These are phyloP conservation scores for Varanus salvator DNA, from an alignment of 2,113 vertebrate species.

Conservation along the genomic window DNA sequence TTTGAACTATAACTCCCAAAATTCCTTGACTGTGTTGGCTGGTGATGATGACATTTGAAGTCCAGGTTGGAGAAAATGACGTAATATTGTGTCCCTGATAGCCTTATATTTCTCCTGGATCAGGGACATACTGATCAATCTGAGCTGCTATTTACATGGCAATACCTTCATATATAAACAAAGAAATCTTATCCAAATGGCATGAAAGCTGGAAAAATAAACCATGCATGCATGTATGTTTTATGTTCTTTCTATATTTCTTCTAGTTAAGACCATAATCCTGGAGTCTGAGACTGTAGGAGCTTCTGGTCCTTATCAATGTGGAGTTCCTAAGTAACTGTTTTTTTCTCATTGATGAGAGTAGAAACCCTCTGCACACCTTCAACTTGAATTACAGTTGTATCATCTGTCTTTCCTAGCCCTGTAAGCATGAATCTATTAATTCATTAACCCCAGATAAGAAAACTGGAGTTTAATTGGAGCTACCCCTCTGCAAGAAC, in stretches of 20 bases:
- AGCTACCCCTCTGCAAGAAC: neutral
- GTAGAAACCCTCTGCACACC: neutral
- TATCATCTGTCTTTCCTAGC: neutral
- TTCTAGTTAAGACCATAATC: neutral
- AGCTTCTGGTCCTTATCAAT: neutral
- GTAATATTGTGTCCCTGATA: accelerated
- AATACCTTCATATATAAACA: accelerated
- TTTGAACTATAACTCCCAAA: too few relatives aligned
- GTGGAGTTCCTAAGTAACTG: neutral
- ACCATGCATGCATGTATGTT: neutral
- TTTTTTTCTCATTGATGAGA: neutral
- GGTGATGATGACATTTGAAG: too few relatives aligned
- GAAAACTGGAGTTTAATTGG: neutral
- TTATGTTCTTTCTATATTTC: neutral
- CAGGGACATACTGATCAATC: accelerated
- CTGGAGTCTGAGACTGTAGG: neutral
- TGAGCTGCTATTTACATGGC: accelerated
- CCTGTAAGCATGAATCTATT: neutral
- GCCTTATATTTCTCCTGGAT: accelerated
- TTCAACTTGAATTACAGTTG: neutral
- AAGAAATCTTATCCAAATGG: neutral
- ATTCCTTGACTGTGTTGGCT: too few relatives aligned
- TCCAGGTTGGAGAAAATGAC: neutral
- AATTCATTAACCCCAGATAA: neutral
- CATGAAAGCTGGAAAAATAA: neutral